Conservation (phyloP, 2,888 invertebrate genomes). For the Clunio marinus region DNA sequence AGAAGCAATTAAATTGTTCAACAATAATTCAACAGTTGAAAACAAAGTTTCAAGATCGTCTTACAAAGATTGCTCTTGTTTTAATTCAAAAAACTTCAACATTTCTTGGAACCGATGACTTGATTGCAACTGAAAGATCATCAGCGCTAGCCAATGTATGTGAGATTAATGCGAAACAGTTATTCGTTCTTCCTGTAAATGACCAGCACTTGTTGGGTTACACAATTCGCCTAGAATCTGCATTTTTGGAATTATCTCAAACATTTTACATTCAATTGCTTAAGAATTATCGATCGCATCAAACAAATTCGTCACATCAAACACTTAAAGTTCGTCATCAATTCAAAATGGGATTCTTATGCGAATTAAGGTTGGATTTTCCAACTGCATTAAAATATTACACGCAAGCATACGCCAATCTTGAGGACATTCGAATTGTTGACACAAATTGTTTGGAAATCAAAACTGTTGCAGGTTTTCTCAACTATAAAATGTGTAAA, state of each 20-base stretch:
- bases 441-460: slow-evolving; percentile 92
- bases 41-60: slow-evolving; percentile 51
- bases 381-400: slow-evolving; percentile 81
- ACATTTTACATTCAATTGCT: slow-evolving; percentile 88
- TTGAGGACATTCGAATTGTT: slow-evolving; percentile 81
- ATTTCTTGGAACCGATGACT: slow-evolving; percentile 74
- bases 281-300: slow-evolving; percentile 80
- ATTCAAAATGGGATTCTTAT: slow-evolving; percentile 93
- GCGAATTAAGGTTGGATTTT: slow-evolving; percentile 87
- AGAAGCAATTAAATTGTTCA: slow-evolving; percentile 90
- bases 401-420: slow-evolving; percentile 82
- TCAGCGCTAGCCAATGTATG: slow-evolving; percentile 86
- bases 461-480: slow-evolving; percentile 88
- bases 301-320: slow-evolving; percentile 85
- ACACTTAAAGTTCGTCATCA: slow-evolving; percentile 91
- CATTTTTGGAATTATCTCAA: slow-evolving; percentile 89
- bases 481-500: slow-evolving; percentile 93
- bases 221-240: slow-evolving; percentile 77
- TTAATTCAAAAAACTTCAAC: slow-evolving; percentile 82
- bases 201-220: slow-evolving; percentile 69
- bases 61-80: slow-evolving; percentile 77
- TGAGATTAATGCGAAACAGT: slow-evolving; percentile 83
- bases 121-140: slow-evolving; percentile 83
- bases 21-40: slow-evolving; percentile 78
- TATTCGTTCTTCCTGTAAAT: slow-evolving; percentile 87